Evolutionary conservation across 2,113 vertebrate species (phyloP).

Genomic region (Sturnira hondurensis): DNA sequence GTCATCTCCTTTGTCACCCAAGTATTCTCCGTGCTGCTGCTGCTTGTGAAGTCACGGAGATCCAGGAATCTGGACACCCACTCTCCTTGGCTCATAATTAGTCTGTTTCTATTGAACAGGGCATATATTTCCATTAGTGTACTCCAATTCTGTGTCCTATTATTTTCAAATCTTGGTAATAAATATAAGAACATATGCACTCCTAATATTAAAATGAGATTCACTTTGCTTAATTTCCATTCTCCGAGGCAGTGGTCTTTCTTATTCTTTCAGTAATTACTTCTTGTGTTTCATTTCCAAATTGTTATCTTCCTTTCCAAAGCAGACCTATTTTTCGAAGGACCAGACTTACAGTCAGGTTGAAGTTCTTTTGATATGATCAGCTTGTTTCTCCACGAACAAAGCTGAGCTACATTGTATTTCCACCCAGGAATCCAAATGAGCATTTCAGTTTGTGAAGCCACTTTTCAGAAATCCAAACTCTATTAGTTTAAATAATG

Average conservation of each 20-base stretch:
- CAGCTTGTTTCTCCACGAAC: background rate
- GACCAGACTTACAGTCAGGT: background rate
- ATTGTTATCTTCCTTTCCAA: background rate
- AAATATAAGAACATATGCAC: background rate
- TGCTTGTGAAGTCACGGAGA: background rate
- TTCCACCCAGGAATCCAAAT: background rate
- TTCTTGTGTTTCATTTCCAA: background rate
- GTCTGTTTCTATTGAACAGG: background rate
- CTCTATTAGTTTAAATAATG: background rate
- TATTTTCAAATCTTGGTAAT: background rate
- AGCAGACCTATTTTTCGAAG: background rate
- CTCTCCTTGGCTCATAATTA: background rate
- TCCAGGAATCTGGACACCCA: background rate
- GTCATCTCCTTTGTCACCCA: background rate
- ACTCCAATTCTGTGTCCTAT: background rate
- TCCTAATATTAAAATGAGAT: background rate
- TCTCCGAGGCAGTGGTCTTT: background rate
- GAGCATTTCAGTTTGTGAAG: constrained; percentile 1
- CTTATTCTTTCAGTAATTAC: background rate
- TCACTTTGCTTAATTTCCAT: background rate
- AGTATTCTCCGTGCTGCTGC: background rate
- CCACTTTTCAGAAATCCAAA: constrained; percentile 19
- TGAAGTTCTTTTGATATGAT: background rate
- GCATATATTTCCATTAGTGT: background rate
- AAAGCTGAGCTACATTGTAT: background rate